Percentiles rank a stretch among this genome's conserved stretches.
Evolutionary conservation across 2,797 vertebrate species (phyloP).

Genomic region (Sciaenops ocellatus): DNA sequence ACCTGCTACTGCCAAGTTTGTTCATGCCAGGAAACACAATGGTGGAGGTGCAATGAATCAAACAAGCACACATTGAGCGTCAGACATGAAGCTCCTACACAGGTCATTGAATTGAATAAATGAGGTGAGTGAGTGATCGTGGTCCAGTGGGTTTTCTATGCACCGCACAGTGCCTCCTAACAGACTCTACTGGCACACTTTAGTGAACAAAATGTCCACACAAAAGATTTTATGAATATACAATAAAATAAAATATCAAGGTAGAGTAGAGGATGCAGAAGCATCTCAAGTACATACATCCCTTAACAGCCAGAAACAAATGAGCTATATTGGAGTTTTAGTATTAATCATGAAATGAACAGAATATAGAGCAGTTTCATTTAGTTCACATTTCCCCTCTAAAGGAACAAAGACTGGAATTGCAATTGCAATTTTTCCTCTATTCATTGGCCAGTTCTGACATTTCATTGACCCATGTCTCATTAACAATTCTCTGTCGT

Average conservation of each 20-base stretch:
- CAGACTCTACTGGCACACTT: background rate
- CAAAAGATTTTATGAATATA: background rate
- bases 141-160: slow-evolving; percentile 31
- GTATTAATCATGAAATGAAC: background rate
- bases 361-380: slow-evolving; percentile 1
- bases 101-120: slow-evolving; percentile 50
- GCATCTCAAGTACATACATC: background rate
- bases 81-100: slow-evolving; percentile 34
- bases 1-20: slow-evolving; percentile 7
- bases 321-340: background rate
- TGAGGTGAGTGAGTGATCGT: slow-evolving; percentile 17
- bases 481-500: slow-evolving; percentile 69
- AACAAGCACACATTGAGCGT: slow-evolving; percentile 39
- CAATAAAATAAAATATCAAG: background rate
- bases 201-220: background rate
- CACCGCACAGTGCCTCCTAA: slow-evolving; percentile 1
- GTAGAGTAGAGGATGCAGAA: background rate
- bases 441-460: slow-evolving; percentile 60
- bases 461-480: slow-evolving; percentile 73
- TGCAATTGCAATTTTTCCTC: slow-evolving; percentile 32
- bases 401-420: slow-evolving; percentile 31
- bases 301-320: background rate
- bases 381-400: background rate
- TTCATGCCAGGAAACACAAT: slow-evolving; percentile 32
- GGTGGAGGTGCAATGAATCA: slow-evolving; percentile 49